These are phyloP conservation scores for Fringilla coelebs DNA, from an alignment of 2,797 vertebrate species.

Conservation along the genomic window DNA sequence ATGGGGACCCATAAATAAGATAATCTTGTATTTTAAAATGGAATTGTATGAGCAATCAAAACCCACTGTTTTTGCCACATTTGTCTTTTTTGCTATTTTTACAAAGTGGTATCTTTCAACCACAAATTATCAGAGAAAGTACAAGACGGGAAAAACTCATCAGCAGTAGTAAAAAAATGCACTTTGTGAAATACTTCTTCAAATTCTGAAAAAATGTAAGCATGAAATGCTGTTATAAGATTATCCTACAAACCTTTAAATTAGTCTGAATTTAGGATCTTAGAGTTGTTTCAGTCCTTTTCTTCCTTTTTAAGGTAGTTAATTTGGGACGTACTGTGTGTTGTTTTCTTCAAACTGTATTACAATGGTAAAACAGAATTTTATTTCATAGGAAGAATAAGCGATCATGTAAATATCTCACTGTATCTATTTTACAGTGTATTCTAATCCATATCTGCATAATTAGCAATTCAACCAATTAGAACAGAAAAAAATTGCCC, in stretches of 20 bases:
- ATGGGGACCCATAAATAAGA: background rate
- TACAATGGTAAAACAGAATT: background rate
- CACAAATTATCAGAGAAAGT: background rate
- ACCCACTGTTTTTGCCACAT: background rate
- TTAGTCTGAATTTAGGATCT: background rate
- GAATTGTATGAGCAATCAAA: background rate
- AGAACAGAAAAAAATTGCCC: background rate
- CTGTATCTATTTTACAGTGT: background rate
- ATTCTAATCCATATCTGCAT: background rate
- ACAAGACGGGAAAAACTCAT: background rate
- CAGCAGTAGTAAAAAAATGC: background rate
- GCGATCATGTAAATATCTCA: background rate
- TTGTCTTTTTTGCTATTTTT: constrained; percentile 9
- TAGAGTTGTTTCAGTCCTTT: background rate
- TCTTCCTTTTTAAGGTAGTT: background rate
- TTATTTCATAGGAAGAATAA: background rate
- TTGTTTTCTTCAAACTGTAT: background rate
- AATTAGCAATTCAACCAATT: background rate
- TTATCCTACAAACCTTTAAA: background rate
- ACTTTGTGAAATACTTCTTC: background rate
- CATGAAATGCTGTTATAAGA: background rate
- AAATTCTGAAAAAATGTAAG: background rate
- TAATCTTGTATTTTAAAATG: background rate
- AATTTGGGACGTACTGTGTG: background rate
- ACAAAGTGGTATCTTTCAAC: constrained; percentile 15